Evolutionary conservation across 2,797 vertebrate genomes (phyloP).

Genomic region (Craterocephalus amniculus): DNA sequence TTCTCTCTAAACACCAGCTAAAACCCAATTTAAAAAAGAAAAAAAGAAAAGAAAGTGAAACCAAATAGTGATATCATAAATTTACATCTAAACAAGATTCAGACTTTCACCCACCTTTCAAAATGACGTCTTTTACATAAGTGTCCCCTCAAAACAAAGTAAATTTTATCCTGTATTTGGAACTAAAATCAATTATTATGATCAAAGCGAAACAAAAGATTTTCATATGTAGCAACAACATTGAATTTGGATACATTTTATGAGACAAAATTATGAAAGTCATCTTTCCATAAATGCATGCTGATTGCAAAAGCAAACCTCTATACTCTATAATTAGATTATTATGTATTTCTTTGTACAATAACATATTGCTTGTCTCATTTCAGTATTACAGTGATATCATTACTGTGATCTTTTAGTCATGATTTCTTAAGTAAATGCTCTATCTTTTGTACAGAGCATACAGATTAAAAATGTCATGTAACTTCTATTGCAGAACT

Average conservation of each 20-base stretch:
- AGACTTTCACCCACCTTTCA: background rate
- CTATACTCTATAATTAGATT: background rate
- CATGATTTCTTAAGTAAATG: no score
- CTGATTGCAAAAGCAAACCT: background rate
- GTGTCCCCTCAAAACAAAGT: background rate
- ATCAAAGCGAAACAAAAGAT: background rate
- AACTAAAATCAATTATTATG: no score
- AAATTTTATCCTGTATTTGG: no score
- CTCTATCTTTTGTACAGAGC: no score
- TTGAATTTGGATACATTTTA: background rate
- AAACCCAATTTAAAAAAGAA: background rate
- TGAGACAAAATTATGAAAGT: background rate
- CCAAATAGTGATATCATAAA: background rate
- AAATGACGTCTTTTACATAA: background rate
- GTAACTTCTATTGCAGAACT: slow-evolving; percentile 26
- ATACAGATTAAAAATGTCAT: background rate
- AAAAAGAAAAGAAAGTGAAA: background rate
- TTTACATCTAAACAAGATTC: background rate
- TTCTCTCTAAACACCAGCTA: background rate
- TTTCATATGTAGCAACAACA: background rate
- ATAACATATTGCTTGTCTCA: no score
- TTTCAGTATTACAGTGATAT: background rate
- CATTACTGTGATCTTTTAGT: no score
- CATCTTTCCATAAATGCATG: background rate
- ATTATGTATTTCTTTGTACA: background rate